Evolutionary conservation across 2,797 vertebrate genomes (phyloP), one percentile per base, ranked within the genome.

Genomic region (Platyrinchus mystaceus): DNA sequence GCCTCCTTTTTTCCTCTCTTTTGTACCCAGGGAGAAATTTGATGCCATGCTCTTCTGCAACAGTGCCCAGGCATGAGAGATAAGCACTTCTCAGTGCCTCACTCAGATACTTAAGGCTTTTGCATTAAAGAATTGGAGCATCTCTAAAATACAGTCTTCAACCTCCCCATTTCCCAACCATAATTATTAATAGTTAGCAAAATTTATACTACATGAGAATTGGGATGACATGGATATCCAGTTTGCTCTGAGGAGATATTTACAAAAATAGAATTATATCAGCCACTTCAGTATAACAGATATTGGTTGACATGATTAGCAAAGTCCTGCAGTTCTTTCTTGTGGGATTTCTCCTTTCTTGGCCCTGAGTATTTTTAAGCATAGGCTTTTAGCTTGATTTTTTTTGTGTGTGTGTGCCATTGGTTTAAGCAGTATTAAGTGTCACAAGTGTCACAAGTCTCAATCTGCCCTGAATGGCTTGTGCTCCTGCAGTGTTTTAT

Each of bases 51-150:
- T 37, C 39, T 23, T n/a, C 69, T 37, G 37, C 37, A 49, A 24
- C 80, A 2, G 1, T 18, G 59, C 24, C 1, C 7, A 85, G 64
- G 26, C 27, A 28, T 0, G 20, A 0, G 2, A 58, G 18, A 64
- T 8, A 28, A 82, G 21, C 23, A 27, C 34, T 52, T 68, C 18
- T 21, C 52, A 47, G 70, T 10, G 26, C n/a, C 67, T 49, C 62
- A 20, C 41, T 52, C 28, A 20, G 37, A 34, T 28, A 56, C 56
- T 82, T 49, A 37, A 76, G n/a, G 32, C 3, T 5, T 23, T 63
- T 34, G 24, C 24, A 39, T 39, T 36, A 63, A 84, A 84, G 66
- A 81, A 71, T 0, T 60, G 49, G n/a, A 20, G 14, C 18, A 26
- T 28, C 41, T 64, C 52, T 82, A 36, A 81, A 63, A 21, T 18